Evolutionary conservation across 2,797 vertebrate genomes (phyloP).

Genomic region (Phataginus tricuspis): DNA sequence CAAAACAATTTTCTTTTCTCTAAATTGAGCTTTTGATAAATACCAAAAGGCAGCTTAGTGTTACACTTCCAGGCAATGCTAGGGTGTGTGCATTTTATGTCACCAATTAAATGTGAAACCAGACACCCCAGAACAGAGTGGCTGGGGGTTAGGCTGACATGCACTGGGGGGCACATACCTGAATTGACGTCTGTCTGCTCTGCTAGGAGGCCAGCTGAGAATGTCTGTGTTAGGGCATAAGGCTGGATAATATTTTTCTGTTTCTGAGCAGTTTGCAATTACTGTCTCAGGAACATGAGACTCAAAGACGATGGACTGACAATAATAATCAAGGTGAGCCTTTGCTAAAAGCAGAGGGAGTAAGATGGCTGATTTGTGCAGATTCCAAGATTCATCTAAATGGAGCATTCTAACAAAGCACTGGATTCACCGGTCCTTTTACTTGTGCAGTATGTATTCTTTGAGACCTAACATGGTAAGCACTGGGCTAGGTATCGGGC

Average conservation of each 20-base stretch:
- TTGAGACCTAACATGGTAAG: not conserved
- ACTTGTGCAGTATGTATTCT: not conserved
- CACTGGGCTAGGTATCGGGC: not conserved
- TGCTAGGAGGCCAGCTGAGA: not conserved
- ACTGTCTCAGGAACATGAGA: not conserved
- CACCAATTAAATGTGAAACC: not conserved
- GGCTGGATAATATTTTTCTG: not conserved
- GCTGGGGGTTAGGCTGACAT: not conserved
- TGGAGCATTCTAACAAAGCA: not conserved
- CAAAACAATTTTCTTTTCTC: not conserved
- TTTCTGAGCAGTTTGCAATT: not conserved
- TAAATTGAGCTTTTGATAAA: not conserved
- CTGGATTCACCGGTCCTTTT: not conserved
- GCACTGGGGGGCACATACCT: not conserved
- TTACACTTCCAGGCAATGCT: not conserved
- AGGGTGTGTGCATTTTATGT: not conserved
- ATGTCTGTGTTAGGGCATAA: not conserved
- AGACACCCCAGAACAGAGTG: not conserved
- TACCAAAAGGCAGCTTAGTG: not conserved
- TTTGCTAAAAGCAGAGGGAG: not conserved
- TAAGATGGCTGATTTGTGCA: not conserved
- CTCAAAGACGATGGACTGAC: slow-evolving; percentile 26
- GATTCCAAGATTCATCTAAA: slow-evolving; percentile 32
- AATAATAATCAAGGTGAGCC: not conserved
- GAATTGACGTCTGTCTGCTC: not conserved